These are phyloP conservation scores for Helicoverpa zea DNA, from an alignment of 1,140 invertebrate species.

Conservation along the genomic window DNA sequence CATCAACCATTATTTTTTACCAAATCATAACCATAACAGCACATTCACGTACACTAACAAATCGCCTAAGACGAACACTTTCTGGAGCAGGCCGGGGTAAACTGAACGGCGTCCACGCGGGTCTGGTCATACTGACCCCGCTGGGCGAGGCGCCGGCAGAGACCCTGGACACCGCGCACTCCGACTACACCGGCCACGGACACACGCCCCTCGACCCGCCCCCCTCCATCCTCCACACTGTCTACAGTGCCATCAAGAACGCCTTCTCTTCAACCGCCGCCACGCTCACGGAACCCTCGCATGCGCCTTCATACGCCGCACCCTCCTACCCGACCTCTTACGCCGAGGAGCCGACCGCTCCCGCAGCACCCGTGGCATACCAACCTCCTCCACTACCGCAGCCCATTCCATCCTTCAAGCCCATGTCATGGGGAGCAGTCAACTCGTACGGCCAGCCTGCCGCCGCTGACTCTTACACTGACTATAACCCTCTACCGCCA, in stretches of 20 bases:
- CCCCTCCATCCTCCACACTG: slow-evolving; percentile 74
- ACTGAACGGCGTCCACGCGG: slow-evolving; percentile 82
- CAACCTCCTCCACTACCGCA: slow-evolving; percentile 73
- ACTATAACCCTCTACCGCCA: slow-evolving; percentile 70
- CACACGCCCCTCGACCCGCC: slow-evolving; percentile 78
- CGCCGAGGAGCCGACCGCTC: slow-evolving; percentile 48
- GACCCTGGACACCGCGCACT: slow-evolving; percentile 54
- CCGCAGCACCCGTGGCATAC: slow-evolving; percentile 40
- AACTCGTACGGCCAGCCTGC: slow-evolving; percentile 80
- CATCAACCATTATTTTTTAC: neutral
- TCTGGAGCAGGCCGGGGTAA: slow-evolving; percentile 83
- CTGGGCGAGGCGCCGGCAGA: slow-evolving; percentile 69
- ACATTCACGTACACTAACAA: slow-evolving; percentile 14
- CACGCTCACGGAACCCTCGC: slow-evolving; percentile 29
- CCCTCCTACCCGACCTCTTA: slow-evolving; percentile 24
- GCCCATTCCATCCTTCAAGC: slow-evolving; percentile 71
- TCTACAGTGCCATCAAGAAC: slow-evolving; percentile 77
- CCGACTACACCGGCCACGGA: slow-evolving; percentile 46
- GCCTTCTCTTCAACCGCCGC: slow-evolving; percentile 69
- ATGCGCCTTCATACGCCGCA: slow-evolving; percentile 18
- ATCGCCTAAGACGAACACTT: slow-evolving; percentile 67
- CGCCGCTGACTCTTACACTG: slow-evolving; percentile 66
- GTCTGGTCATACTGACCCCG: slow-evolving; percentile 79
- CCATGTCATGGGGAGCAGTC: slow-evolving; percentile 73
- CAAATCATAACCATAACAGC: slow-evolving; percentile 29